phyloP scores from a whole-genome alignment of 1,140 invertebrate species.

The Philopotamus ludificatus region DNA sequence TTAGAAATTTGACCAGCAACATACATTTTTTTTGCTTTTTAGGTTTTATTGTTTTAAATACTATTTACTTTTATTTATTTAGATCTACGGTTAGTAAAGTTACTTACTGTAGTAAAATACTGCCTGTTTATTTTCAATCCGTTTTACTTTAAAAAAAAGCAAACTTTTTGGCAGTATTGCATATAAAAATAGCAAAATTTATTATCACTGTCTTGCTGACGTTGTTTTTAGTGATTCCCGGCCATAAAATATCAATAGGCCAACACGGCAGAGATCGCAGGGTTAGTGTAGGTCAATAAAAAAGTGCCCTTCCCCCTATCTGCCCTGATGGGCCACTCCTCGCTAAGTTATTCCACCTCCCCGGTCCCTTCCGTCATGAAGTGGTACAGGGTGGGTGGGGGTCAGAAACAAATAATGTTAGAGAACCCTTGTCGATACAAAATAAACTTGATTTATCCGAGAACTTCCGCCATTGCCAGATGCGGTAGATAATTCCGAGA shows the following conservation, averaged over 20 bases:
- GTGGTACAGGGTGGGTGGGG: neutral
- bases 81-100: too few species aligned
- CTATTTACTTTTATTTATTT: too few species aligned
- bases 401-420: neutral
- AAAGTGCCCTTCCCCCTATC: neutral
- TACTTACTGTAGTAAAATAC: too few species aligned
- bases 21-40: too few species aligned
- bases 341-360: neutral
- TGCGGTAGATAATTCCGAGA: neutral
- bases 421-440: neutral
- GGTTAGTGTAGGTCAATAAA: neutral
- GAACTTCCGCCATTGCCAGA: neutral
- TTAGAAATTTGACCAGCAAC: too few species aligned
- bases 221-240: too few species aligned
- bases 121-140: too few species aligned
- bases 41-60: too few species aligned
- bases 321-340: neutral
- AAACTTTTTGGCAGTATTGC: neutral
- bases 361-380: neutral
- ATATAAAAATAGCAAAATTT: neutral
- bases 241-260: too few species aligned
- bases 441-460: neutral
- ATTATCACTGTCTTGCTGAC: neutral
- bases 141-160: too few species aligned
- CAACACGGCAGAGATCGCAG: neutral